Evolutionary conservation across 2,113 vertebrate genomes (phyloP).

Genomic region (Brachionichthys hirsutus): DNA sequence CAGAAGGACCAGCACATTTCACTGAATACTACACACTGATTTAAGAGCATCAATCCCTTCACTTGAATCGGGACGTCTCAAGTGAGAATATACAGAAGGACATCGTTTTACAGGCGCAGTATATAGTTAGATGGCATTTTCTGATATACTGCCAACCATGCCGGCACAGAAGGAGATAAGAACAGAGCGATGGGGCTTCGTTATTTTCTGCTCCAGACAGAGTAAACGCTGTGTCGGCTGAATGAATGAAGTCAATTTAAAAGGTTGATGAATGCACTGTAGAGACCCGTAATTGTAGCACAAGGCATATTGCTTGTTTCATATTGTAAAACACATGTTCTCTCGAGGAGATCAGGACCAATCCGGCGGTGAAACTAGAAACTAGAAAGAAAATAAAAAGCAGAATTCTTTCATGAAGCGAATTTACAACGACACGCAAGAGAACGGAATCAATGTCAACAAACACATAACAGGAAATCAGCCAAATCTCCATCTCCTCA

Average conservation of each 20-base stretch:
- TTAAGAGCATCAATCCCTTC: slow-evolving; percentile 63
- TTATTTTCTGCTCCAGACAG: slow-evolving; percentile 26
- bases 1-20: slow-evolving; percentile 82
- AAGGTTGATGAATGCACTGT: slow-evolving; percentile 63
- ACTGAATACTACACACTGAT: slow-evolving; percentile 72
- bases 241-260: slow-evolving; percentile 42
- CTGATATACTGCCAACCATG: slow-evolving; percentile 47
- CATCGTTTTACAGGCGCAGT: slow-evolving; percentile 63
- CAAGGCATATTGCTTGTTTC: slow-evolving; percentile 75
- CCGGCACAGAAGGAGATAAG: slow-evolving; percentile 26
- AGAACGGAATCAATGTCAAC: slow-evolving; percentile 13
- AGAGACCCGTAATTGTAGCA: slow-evolving; percentile 81
- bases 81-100: slow-evolving; percentile 63
- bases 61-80: slow-evolving; percentile 40
- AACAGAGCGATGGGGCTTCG: slow-evolving; percentile 47
- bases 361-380: slow-evolving; percentile 29
- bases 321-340: slow-evolving; percentile 51
- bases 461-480: slow-evolving; percentile 51
- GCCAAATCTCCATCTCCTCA: slow-evolving; percentile 37
- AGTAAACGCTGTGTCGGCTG: slow-evolving; percentile 23
- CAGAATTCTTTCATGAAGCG: slow-evolving; percentile 2
- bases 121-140: slow-evolving; percentile 53
- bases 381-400: too few relatives aligned
- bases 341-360: slow-evolving; percentile 11
- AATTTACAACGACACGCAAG: slow-evolving; percentile 15